Conservation (phyloP, 2,797 vertebrate species). For the Lateolabrax maculatus region DNA sequence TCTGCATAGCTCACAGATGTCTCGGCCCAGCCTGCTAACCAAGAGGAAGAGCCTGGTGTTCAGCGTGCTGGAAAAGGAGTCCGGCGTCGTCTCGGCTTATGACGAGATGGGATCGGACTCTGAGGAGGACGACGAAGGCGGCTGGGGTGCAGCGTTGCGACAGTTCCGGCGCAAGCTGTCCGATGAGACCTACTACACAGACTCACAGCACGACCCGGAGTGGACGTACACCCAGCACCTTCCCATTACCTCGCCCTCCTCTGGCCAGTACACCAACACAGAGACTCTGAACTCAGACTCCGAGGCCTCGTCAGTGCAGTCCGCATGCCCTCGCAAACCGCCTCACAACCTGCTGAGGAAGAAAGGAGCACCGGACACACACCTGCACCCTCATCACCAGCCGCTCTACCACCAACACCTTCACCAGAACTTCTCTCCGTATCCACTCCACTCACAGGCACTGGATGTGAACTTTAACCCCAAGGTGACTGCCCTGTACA, state of each 20-base stretch:
- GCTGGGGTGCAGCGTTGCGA: conserved; percentile 78
- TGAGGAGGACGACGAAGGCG: conserved; percentile 89
- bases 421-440: conserved; percentile 70
- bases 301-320: conserved; percentile 89
- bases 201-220: conserved; percentile 85
- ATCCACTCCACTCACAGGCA: conserved; percentile 75
- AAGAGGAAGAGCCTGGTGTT: conserved; percentile 94
- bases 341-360: conserved; percentile 82
- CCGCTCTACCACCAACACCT: conserved; percentile 66
- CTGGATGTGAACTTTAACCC: conserved; percentile 97
- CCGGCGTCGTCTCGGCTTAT: conserved; percentile 91
- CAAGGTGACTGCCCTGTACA: conserved; percentile 72
- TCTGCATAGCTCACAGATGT: conserved; percentile 87
- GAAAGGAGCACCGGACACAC: conserved; percentile 70
- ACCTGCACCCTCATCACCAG: conserved; percentile 74
- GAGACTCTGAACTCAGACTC: conserved; percentile 94
- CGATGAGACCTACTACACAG: conserved; percentile 85
- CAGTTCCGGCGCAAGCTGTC: conserved; percentile 83
- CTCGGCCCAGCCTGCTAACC: conserved; percentile 90
- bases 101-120: conserved; percentile 95
- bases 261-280: conserved; percentile 89
- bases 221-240: conserved; percentile 87
- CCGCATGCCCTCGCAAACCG: conserved; percentile 80
- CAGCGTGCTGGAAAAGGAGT: conserved; percentile 91
- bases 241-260: conserved; percentile 88